These are phyloP conservation scores for Oreohelix idahoensis DNA, from an alignment of 1,140 invertebrate genomes.

Conservation along the genomic window DNA sequence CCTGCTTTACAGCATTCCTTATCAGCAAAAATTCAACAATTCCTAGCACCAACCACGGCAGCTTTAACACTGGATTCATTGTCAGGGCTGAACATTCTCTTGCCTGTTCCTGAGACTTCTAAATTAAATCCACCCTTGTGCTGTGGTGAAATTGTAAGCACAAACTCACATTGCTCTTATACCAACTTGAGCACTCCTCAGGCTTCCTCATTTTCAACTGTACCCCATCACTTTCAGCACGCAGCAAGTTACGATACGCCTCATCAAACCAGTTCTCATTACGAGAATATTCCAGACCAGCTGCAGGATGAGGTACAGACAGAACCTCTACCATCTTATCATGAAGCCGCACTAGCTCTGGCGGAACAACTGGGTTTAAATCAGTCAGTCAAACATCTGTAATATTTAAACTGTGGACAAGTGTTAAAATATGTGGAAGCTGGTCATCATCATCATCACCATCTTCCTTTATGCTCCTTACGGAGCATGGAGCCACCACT, in stretches of 20 bases:
- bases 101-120: neutral
- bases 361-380: neutral
- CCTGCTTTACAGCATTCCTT: neutral
- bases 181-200: neutral
- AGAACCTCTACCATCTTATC: slow-evolving; percentile 33
- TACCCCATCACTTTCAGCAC: neutral
- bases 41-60: neutral
- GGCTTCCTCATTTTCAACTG: neutral
- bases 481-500: too few species aligned
- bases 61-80: neutral
- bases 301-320: neutral
- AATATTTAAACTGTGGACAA: neutral
- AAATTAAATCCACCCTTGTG: neutral
- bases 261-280: neutral
- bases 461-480: too few species aligned
- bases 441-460: too few species aligned
- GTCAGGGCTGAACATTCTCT: neutral
- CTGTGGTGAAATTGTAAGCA: neutral
- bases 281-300: neutral
- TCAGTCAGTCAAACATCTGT: neutral
- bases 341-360: slow-evolving; percentile 20
- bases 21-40: neutral
- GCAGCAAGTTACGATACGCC: neutral
- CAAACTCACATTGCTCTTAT: neutral
- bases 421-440: too few species aligned